Conservation (phyloP, 2,113 vertebrate genomes). For the Pomatorhinus ruficollis region DNA sequence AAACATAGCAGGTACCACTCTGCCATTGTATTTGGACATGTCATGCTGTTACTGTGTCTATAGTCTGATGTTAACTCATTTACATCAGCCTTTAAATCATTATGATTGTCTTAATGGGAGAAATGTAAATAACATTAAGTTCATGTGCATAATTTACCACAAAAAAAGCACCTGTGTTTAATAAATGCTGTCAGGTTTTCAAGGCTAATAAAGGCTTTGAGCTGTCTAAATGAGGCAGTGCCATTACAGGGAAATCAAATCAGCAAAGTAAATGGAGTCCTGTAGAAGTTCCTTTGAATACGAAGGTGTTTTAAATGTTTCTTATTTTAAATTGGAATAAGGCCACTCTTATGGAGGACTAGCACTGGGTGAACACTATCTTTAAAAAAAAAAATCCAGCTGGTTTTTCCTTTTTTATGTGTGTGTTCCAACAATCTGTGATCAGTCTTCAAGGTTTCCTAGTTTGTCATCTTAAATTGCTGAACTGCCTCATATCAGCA, state of each 20-base stretch:
- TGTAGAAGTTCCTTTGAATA: background rate
- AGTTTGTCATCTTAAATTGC: slow-evolving; percentile 17
- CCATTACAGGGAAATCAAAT: background rate
- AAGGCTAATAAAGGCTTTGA: background rate
- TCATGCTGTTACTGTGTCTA: background rate
- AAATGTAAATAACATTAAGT: background rate
- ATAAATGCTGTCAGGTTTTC: background rate
- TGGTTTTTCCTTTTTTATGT: background rate
- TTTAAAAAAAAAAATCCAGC: background rate
- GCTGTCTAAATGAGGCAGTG: background rate
- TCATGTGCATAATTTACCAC: background rate
- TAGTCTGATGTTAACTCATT: background rate
- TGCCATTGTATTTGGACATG: background rate
- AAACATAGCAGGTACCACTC: background rate
- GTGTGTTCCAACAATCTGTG: slow-evolving; percentile 23
- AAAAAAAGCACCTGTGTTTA: background rate
- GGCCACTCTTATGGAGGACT: background rate
- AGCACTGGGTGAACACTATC: background rate
- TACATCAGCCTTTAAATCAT: background rate
- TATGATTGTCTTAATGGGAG: background rate
- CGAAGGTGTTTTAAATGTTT: background rate
- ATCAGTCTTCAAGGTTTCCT: background rate
- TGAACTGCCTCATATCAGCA: background rate
- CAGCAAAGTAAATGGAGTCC: background rate
- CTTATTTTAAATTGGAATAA: slow-evolving; percentile 8